These are phyloP conservation scores for Paracyclopina nana DNA, from an alignment of 1,140 invertebrate genomes.

Conservation along the genomic window DNA sequence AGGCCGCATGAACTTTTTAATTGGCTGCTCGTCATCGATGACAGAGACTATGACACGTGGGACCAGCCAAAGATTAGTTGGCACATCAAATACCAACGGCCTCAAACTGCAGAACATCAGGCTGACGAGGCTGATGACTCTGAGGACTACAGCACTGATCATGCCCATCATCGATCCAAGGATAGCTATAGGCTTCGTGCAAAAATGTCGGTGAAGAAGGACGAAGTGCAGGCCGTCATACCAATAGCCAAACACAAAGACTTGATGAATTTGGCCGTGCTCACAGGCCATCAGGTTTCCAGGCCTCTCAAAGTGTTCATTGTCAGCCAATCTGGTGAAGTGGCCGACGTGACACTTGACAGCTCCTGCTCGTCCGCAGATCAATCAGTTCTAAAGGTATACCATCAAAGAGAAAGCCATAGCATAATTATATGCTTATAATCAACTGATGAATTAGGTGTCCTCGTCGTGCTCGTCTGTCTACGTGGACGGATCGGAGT, in stretches of 20 bases:
- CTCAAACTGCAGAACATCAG: too few relatives aligned
- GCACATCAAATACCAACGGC: neutral
- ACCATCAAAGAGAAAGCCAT: too few relatives aligned
- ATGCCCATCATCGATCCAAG: too few relatives aligned
- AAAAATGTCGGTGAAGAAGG: slow-evolving; percentile 44
- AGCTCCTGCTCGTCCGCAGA: slow-evolving; percentile 85
- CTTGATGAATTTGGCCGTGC: slow-evolving; percentile 80
- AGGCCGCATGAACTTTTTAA: slow-evolving; percentile 3
- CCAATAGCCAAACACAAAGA: slow-evolving; percentile 90
- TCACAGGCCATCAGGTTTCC: slow-evolving; percentile 78
- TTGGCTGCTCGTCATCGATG: slow-evolving; percentile 10
- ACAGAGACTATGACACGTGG: slow-evolving; percentile 8
- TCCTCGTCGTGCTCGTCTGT: slow-evolving; percentile 88
- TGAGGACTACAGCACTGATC: neutral
- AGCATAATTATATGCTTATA: neutral
- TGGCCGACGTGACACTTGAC: slow-evolving; percentile 84
- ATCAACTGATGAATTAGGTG: slow-evolving; percentile 38
- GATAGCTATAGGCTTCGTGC: neutral
- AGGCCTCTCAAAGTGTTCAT: slow-evolving; percentile 88
- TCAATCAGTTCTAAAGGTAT: slow-evolving; percentile 84
- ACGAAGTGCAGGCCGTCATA: slow-evolving; percentile 77
- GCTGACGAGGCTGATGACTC: neutral
- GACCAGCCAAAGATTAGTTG: slow-evolving; percentile 1
- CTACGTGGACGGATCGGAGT: slow-evolving; percentile 89
- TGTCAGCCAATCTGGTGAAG: slow-evolving; percentile 74